phyloP scores from a whole-genome alignment of 2,797 vertebrate genomes.

The Spinibarbus caldwelli region DNA sequence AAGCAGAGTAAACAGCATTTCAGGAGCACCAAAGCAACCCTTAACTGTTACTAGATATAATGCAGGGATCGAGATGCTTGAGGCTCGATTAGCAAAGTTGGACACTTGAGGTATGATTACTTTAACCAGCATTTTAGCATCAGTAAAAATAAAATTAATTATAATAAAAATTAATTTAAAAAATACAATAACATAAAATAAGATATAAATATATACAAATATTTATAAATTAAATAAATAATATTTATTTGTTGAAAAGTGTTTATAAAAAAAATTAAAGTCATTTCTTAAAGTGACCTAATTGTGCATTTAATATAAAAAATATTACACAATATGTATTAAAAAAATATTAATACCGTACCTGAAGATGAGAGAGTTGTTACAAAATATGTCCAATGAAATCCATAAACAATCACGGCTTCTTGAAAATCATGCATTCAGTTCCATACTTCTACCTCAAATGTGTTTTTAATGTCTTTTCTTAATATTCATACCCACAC shows the following conservation, averaged over 20 bases:
- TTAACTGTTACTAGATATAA: constrained; percentile 2
- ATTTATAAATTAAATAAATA: too few relatives aligned
- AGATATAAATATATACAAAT: too few relatives aligned
- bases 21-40: constrained; percentile 22
- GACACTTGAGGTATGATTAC: background rate
- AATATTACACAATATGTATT: background rate
- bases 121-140: background rate
- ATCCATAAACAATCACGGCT: constrained; percentile 16
- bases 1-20: background rate
- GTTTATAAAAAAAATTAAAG: background rate
- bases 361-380: background rate
- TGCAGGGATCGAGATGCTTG: background rate
- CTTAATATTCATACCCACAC: background rate
- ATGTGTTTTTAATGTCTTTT: constrained; percentile 2
- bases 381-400: constrained; percentile 19
- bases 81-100: background rate
- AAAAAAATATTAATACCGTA: constrained; percentile 4
- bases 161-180: background rate
- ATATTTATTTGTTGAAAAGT: background rate
- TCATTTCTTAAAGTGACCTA: background rate
- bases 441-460: constrained; percentile 8
- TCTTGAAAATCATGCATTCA: background rate
- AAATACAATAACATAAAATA: background rate
- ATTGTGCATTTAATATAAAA: background rate
- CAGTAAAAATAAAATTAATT: background rate